Conservation (phyloP, 64 coral and sea anemone genomes). For the Porites australiensis region DNA sequence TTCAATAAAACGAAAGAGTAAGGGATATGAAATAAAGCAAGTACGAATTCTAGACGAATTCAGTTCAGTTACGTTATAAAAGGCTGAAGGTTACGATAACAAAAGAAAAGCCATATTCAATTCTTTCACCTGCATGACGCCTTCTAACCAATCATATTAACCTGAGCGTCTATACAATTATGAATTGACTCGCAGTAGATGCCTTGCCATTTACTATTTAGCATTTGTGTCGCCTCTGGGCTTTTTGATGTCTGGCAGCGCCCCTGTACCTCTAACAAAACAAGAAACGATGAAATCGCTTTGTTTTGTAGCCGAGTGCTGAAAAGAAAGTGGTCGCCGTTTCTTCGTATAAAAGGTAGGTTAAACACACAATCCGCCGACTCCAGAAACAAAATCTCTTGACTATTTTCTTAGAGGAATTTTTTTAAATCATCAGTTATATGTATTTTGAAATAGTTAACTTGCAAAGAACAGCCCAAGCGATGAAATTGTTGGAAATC, state of each 20-base stretch:
- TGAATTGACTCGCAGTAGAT: slow-evolving; percentile 12
- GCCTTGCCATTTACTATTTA: slow-evolving; percentile 25
- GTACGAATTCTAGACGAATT: background rate
- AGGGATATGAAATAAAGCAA: background rate
- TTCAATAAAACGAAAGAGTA: background rate
- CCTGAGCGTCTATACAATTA: background rate
- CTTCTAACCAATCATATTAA: slow-evolving; percentile 24
- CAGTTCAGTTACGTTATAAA: background rate
- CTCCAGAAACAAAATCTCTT: background rate
- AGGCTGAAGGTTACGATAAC: background rate
- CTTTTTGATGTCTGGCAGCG: slow-evolving; percentile 15
- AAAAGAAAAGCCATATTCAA: background rate
- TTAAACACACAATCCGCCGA: background rate
- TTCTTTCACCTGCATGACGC: background rate
- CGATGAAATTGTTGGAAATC: background rate
- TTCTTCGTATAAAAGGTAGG: slow-evolving; percentile 5
- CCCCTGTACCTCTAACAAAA: slow-evolving; percentile 1
- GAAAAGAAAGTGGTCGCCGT: background rate
- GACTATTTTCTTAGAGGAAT: background rate
- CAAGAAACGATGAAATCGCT: slow-evolving; percentile 26
- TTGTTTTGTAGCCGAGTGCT: slow-evolving; percentile 8
- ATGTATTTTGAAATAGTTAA: background rate
- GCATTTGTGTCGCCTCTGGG: slow-evolving; percentile 19
- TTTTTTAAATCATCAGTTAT: background rate
- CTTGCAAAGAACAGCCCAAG: background rate